Evolutionary conservation across 2,797 vertebrate genomes (phyloP).

Genomic region (Numenius phaeopus): DNA sequence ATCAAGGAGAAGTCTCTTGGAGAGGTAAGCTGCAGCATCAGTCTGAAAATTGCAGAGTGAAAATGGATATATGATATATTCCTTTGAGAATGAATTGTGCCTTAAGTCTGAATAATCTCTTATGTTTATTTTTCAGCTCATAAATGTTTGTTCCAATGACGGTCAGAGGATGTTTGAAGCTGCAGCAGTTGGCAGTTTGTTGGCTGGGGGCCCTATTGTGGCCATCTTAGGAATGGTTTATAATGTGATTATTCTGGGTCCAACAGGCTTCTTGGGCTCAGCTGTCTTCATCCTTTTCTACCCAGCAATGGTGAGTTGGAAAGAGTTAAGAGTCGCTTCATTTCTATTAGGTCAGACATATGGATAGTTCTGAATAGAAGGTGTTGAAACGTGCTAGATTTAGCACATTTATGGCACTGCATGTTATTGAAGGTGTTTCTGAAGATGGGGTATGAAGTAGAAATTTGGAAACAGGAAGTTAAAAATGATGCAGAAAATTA

Average conservation of each 20-base stretch:
- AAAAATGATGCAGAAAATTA: background rate
- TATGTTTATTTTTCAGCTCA: constrained; percentile 81
- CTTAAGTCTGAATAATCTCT: background rate
- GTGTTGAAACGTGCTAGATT: background rate
- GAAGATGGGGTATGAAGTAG: background rate
- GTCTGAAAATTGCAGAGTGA: background rate
- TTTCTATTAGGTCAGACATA: background rate
- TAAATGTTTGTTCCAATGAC: constrained; percentile 92
- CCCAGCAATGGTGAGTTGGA: constrained; percentile 90
- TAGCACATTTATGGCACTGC: background rate
- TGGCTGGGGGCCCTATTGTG: constrained; percentile 92
- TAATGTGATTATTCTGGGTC: constrained; percentile 90
- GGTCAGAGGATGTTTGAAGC: constrained; percentile 95
- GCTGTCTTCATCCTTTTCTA: constrained; percentile 95
- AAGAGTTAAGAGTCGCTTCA: background rate
- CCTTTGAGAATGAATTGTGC: background rate
- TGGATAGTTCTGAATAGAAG: background rate
- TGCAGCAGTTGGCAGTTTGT: constrained; percentile 90
- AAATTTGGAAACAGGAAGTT: background rate
- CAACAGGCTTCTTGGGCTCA: constrained; percentile 92
- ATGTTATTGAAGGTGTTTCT: background rate
- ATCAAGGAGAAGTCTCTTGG: constrained; percentile 91
- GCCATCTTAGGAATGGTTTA: constrained; percentile 92
- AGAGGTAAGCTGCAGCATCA: constrained; percentile 78
- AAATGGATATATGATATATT: background rate